A percentile compares a stretch with the other conserved stretches of the same genome.
Conservation (phyloP, 1,140 invertebrate species). For the Proctacanthus coquilletti region DNA sequence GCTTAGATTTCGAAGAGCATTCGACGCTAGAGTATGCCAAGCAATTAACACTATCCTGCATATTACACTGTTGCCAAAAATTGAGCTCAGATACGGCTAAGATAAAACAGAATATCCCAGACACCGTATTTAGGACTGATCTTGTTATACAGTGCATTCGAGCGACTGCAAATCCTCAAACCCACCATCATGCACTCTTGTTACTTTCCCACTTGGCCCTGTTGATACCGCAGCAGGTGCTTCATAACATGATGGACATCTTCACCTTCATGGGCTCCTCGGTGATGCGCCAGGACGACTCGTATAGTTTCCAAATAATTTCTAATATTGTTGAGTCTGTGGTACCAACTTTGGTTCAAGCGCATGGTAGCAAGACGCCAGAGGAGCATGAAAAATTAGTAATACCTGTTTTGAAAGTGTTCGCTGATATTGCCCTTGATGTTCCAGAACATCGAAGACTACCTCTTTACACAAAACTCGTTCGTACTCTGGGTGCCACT, state of each 20-base stretch:
- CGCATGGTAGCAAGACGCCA: slow-evolving; percentile 31
- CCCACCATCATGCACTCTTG: slow-evolving; percentile 78
- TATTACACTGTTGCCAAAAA: slow-evolving; percentile 53
- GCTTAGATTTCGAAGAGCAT: slow-evolving; percentile 66
- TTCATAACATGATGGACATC: slow-evolving; percentile 85
- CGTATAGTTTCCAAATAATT: slow-evolving; percentile 87
- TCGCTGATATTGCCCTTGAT: slow-evolving; percentile 74
- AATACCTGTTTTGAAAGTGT: slow-evolving; percentile 65
- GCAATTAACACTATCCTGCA: slow-evolving; percentile 64
- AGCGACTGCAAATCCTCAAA: slow-evolving; percentile 80
- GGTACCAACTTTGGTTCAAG: slow-evolving; percentile 62
- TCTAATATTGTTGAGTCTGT: slow-evolving; percentile 78
- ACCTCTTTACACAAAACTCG: slow-evolving; percentile 62
- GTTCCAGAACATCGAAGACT: slow-evolving; percentile 76
- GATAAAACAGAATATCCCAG: slow-evolving; percentile 30
- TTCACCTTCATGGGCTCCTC: slow-evolving; percentile 92
- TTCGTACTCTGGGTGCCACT: slow-evolving; percentile 51
- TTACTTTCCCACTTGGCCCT: slow-evolving; percentile 60
- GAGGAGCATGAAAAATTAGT: slow-evolving; percentile 33
- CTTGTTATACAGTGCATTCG: slow-evolving; percentile 76
- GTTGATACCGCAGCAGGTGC: slow-evolving; percentile 62
- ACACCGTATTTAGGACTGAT: slow-evolving; percentile 56
- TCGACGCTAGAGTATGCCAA: slow-evolving; percentile 76
- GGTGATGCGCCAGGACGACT: slow-evolving; percentile 78
- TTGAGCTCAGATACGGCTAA: slow-evolving; percentile 34